phyloP scores from a whole-genome alignment of 1,140 invertebrate species.

The Neodiprion pinetum region DNA sequence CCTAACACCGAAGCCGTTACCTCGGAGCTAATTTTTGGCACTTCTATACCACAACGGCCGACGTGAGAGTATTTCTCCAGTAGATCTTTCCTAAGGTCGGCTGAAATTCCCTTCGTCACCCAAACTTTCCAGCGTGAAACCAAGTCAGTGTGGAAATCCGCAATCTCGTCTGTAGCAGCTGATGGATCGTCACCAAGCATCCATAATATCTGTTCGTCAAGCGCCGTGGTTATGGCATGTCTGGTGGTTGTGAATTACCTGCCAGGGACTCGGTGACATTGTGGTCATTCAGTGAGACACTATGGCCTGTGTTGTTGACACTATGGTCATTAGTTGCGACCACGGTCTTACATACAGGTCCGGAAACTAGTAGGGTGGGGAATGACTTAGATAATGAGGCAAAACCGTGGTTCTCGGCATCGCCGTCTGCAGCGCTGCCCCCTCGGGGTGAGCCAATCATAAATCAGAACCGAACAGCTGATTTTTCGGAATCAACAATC shows the following conservation, averaged over 20 bases:
- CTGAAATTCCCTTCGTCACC: background rate
- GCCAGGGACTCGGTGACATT: background rate
- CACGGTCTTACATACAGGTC: no score
- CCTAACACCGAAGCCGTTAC: background rate
- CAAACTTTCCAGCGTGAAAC: constrained; percentile 16
- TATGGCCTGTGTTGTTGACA: background rate
- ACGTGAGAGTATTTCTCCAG: constrained; percentile 12
- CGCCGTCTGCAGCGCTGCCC: no score
- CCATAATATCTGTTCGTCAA: constrained; percentile 5
- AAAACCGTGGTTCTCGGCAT: no score
- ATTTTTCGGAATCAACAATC: no score
- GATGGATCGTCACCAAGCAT: constrained; percentile 12
- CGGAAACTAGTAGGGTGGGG: no score
- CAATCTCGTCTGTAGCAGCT: background rate
- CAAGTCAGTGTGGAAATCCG: background rate
- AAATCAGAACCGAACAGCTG: no score
- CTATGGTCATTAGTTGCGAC: background rate
- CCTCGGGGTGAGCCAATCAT: no score
- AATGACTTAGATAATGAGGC: no score
- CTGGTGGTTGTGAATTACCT: background rate
- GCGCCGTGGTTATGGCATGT: background rate
- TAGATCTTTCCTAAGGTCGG: constrained; percentile 1
- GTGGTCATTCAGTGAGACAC: background rate
- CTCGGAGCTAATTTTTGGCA: constrained; percentile 12
- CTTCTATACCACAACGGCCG: constrained; percentile 7